Conservation (phyloP, 2,797 vertebrate genomes). For the Lophura swinhoii region DNA sequence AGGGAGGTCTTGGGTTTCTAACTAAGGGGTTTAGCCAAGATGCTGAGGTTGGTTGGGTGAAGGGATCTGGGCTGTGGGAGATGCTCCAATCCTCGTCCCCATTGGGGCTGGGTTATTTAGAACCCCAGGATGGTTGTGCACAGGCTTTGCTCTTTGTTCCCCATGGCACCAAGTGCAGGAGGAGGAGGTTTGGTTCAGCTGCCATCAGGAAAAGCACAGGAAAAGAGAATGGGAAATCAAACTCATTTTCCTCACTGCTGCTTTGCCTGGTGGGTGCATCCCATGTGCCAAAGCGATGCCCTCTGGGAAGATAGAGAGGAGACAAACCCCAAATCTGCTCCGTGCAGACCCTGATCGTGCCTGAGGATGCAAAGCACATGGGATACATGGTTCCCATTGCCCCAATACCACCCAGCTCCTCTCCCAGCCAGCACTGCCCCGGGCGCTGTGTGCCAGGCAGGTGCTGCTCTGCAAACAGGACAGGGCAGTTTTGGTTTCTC, state of each 20-base stretch:
- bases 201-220: rapidly evolving
- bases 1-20: not conserved
- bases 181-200: not conserved
- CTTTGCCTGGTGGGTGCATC: not conserved
- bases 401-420: rapidly evolving
- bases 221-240: not conserved
- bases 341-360: not conserved
- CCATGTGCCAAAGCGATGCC: rapidly evolving
- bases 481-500: rapidly evolving
- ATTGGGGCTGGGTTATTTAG: not conserved
- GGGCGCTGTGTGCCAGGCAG: rapidly evolving
- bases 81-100: not conserved
- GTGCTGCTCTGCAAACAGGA: rapidly evolving
- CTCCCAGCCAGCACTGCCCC: not conserved
- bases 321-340: not conserved
- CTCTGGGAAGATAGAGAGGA: rapidly evolving
- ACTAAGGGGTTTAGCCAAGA: not conserved
- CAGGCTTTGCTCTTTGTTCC: not conserved
- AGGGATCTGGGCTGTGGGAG: not conserved
- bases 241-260: not conserved
- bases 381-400: too few relatives aligned
- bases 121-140: not conserved
- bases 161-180: rapidly evolving
- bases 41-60: rapidly evolving
- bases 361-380: not conserved